Conservation (phyloP, 1,140 invertebrate genomes). For the Cherax quadricarinatus region DNA sequence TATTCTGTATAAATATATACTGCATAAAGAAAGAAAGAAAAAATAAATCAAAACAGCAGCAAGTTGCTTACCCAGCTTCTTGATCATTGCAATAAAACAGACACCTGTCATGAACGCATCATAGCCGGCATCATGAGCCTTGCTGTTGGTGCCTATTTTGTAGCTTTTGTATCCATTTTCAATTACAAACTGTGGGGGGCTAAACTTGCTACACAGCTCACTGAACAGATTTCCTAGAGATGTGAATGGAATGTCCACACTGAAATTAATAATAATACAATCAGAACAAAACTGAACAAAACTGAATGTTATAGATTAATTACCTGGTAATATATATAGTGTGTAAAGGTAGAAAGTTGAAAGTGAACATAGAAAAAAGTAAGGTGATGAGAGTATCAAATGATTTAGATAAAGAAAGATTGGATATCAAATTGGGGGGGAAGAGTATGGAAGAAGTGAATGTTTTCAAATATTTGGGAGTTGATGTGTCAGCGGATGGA, state of each 20-base stretch:
- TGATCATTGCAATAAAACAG: conserved; percentile 63
- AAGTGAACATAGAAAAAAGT: no score
- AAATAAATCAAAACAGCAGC: no score
- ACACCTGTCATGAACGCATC: conserved; percentile 73
- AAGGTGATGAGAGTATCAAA: no score
- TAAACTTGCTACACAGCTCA: conserved; percentile 40
- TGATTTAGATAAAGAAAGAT: no score
- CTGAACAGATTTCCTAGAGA: conserved; percentile 47
- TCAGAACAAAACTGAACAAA: not conserved
- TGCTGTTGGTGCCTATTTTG: not conserved
- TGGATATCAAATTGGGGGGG: no score
- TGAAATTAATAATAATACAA: conserved; percentile 34
- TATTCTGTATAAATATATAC: no score
- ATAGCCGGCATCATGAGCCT: conserved; percentile 69
- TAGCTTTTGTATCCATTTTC: conserved; percentile 47
- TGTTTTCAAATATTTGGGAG: no score
- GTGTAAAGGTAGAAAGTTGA: no score
- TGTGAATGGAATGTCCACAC: conserved; percentile 63
- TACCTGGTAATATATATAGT: no score
- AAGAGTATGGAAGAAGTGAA: no score
- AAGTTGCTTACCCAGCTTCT: conserved; percentile 61
- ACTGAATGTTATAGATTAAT: not conserved
- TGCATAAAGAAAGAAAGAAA: no score
- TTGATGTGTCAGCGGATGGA: no score
- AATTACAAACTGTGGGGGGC: conserved; percentile 36